Evolutionary conservation across 2,113 vertebrate species (phyloP).

Genomic region (Panthera tigris): DNA sequence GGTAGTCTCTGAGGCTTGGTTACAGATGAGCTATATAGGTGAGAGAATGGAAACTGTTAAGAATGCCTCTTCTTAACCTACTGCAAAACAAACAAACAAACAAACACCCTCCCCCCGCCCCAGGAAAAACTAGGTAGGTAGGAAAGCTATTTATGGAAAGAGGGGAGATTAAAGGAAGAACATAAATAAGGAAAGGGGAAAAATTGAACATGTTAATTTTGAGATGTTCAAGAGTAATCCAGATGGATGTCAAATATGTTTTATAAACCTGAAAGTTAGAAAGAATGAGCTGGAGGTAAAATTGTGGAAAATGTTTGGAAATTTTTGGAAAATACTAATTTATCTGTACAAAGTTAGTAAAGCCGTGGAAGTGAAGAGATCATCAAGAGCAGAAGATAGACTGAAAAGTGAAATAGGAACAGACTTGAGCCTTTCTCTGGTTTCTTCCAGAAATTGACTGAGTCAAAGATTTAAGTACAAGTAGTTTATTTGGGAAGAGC

Average conservation of each 20-base stretch:
- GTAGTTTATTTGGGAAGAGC: background rate
- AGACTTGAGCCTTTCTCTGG: background rate
- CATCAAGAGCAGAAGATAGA: background rate
- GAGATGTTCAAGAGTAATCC: background rate
- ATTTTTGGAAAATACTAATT: background rate
- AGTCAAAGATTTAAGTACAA: background rate
- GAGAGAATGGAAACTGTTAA: background rate
- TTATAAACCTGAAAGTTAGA: background rate
- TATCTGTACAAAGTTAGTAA: background rate
- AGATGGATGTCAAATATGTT: background rate
- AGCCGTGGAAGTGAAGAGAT: background rate
- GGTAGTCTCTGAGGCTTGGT: background rate
- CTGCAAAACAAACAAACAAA: background rate
- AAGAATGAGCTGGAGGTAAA: background rate
- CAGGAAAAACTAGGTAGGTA: background rate
- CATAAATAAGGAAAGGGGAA: background rate
- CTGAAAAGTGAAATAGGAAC: background rate
- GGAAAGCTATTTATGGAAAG: background rate
- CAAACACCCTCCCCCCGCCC: background rate
- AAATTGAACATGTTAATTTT: background rate
- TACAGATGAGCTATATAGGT: background rate
- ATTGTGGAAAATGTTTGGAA: background rate
- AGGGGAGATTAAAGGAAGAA: background rate
- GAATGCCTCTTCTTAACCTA: background rate
- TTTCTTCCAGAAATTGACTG: background rate